A percentile compares a stretch with the other conserved stretches of the same genome.
These are phyloP conservation scores for Uloborus diversus DNA, from an alignment of 1,140 invertebrate species.

Conservation along the genomic window DNA sequence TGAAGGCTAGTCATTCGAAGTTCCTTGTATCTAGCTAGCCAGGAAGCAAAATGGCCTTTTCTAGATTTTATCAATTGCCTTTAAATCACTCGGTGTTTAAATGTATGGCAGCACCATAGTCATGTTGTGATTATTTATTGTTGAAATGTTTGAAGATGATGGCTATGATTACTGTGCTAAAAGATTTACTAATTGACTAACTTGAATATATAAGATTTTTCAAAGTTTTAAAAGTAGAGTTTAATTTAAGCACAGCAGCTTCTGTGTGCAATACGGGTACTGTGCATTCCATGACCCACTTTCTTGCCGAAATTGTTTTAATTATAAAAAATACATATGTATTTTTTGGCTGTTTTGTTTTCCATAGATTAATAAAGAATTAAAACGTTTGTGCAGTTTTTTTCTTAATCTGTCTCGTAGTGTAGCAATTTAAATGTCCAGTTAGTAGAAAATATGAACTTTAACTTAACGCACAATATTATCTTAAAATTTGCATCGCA, in stretches of 20 bases:
- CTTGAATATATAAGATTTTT: constrained; percentile 24
- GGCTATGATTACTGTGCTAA: constrained; percentile 38
- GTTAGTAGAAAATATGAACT: too few species aligned
- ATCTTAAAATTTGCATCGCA: too few species aligned
- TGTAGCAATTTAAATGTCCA: too few species aligned
- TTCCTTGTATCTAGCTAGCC: constrained; percentile 56
- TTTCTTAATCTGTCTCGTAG: too few species aligned
- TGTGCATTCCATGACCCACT: constrained; percentile 57
- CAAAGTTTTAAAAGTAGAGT: constrained; percentile 43
- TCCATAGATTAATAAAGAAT: constrained; percentile 56
- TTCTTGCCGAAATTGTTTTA: constrained; percentile 53
- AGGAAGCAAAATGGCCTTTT: constrained; percentile 56
- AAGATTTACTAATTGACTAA: constrained; percentile 23
- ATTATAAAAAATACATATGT: constrained; percentile 48
- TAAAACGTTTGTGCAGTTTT: too few species aligned
- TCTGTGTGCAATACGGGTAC: constrained; percentile 57
- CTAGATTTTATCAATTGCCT: constrained; percentile 57
- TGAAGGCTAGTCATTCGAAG: constrained; percentile 56
- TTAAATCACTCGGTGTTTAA: constrained; percentile 55
- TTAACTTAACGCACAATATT: too few species aligned
- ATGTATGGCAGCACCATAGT: constrained; percentile 52
- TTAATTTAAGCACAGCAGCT: constrained; percentile 55
- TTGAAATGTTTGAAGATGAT: constrained; percentile 29
- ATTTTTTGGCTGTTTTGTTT: constrained; percentile 55
- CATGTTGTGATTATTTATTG: constrained; percentile 55